These are phyloP conservation scores for Alexandromys fortis DNA, from an alignment of 2,113 vertebrate genomes.

Conservation along the genomic window DNA sequence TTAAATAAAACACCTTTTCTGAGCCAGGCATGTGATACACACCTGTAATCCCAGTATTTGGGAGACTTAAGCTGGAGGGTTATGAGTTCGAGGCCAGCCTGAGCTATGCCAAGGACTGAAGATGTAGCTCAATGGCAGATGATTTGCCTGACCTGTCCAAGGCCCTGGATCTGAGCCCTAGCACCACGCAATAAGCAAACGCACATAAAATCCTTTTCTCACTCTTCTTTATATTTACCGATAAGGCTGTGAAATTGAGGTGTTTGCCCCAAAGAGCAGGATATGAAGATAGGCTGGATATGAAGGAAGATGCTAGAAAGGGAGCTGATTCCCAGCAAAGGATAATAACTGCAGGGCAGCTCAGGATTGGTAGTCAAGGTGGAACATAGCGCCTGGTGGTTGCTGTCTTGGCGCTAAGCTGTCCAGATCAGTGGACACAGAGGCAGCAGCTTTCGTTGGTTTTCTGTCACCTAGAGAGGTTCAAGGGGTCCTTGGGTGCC, in stretches of 20 bases:
- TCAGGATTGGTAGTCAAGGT: not conserved
- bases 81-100: not conserved
- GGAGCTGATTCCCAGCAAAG: not conserved
- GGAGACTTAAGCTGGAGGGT: not conserved
- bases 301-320: too few species aligned
- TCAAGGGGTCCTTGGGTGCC: not conserved
- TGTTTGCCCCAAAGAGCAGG: not conserved
- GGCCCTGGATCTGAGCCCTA: not conserved
- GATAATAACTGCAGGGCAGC: too few species aligned
- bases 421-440: not conserved
- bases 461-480: not conserved
- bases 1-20: not conserved
- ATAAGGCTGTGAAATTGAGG: not conserved
- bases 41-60: not conserved
- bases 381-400: not conserved
- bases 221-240: not conserved
- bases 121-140: not conserved
- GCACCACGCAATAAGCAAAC: not conserved
- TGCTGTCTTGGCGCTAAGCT: not conserved
- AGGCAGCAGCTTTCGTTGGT: fast-evolving
- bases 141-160: not conserved
- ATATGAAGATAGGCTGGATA: not conserved
- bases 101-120: not conserved
- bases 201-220: not conserved
- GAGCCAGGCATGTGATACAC: not conserved